These are phyloP conservation scores for Acrossocheilus wenchowensis DNA, from an alignment of 2,797 vertebrate genomes.

Conservation along the genomic window DNA sequence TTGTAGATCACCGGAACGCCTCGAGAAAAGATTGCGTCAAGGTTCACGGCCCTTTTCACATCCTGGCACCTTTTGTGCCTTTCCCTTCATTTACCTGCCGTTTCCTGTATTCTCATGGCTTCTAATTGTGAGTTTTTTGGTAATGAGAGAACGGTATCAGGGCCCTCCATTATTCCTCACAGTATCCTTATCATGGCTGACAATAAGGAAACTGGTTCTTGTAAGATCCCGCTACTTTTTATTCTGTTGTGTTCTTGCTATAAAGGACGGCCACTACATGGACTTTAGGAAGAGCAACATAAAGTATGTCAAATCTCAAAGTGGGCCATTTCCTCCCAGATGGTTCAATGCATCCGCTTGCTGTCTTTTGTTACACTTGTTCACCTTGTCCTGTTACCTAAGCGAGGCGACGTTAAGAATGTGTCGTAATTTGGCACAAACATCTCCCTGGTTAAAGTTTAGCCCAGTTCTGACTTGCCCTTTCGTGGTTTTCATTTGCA, in stretches of 20 bases:
- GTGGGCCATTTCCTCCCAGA: constrained; percentile 42
- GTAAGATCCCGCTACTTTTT: neutral
- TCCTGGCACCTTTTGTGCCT: constrained; percentile 18
- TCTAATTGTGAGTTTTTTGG: neutral
- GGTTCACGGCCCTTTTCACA: neutral
- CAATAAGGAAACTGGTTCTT: neutral
- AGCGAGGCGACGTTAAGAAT: neutral
- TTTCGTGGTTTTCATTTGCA: neutral
- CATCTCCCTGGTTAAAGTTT: constrained; percentile 13
- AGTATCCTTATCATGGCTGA: constrained; percentile 14
- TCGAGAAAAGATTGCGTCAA: neutral
- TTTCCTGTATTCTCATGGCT: neutral
- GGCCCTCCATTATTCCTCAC: neutral
- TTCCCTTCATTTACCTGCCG: neutral
- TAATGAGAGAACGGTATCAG: neutral
- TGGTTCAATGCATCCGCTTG: constrained; percentile 37
- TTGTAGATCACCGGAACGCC: neutral
- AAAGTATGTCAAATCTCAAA: constrained; percentile 30
- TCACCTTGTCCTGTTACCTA: constrained; percentile 10
- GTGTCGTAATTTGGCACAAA: constrained; percentile 2
- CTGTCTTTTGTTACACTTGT: neutral
- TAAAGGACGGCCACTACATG: neutral
- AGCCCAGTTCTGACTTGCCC: neutral
- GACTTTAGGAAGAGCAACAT: neutral
- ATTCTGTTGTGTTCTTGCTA: neutral